Conservation (phyloP, 1,140 invertebrate genomes). For the Pseudomyrmex dendroicus region DNA sequence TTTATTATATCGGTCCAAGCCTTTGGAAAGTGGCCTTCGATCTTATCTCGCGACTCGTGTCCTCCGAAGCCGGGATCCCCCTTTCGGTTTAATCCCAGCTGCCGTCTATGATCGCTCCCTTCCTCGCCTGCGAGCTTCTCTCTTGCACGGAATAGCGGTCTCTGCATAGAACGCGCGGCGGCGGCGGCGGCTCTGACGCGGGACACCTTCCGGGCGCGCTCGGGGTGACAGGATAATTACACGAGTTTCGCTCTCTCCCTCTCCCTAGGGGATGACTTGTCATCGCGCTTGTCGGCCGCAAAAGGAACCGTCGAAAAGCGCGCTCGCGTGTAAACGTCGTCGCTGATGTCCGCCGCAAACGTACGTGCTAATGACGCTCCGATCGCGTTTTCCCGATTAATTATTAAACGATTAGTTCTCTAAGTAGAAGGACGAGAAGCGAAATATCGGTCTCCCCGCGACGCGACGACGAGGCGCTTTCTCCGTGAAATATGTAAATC, state of each 20-base stretch:
- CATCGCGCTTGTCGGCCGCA: slow-evolving; percentile 16
- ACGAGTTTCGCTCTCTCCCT: not conserved
- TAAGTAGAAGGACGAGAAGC: not conserved
- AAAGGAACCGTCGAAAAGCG: slow-evolving; percentile 38
- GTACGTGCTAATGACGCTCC: slow-evolving; percentile 42
- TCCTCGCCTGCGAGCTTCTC: not conserved
- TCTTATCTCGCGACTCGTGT: slow-evolving; percentile 69
- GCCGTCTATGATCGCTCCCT: slow-evolving; percentile 26
- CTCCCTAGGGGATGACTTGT: slow-evolving; percentile 24
- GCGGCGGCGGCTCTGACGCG: slow-evolving; percentile 5
- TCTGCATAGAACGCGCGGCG: slow-evolving; percentile 43
- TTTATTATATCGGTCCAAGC: slow-evolving; percentile 36
- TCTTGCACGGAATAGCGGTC: not conserved
- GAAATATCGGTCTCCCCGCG: not conserved
- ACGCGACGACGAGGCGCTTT: not conserved
- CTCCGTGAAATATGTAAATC: slow-evolving; percentile 46
- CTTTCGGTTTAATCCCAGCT: slow-evolving; percentile 24
- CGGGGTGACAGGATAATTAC: slow-evolving; percentile 66
- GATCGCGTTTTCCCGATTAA: slow-evolving; percentile 43
- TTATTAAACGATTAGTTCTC: slow-evolving; percentile 54
- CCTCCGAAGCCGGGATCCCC: slow-evolving; percentile 29
- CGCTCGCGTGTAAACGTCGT: not conserved
- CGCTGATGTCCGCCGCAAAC: not conserved
- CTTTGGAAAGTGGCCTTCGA: slow-evolving; percentile 51
- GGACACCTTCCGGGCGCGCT: slow-evolving; percentile 26